These are phyloP conservation scores for Lampris megalopsis DNA, from an alignment of 2,113 vertebrate species.

Conservation along the genomic window DNA sequence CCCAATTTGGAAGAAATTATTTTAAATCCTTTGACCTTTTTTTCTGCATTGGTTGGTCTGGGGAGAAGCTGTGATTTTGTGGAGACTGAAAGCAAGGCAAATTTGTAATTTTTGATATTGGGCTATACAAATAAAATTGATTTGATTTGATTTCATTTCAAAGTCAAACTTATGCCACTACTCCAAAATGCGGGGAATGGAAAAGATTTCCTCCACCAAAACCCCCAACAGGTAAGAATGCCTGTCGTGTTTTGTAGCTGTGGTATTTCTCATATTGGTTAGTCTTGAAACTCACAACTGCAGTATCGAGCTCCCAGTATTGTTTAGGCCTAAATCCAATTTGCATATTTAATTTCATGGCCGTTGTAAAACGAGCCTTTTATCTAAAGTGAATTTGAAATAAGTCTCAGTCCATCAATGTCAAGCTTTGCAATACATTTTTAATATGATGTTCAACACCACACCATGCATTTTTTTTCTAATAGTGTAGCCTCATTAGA, in stretches of 20 bases:
- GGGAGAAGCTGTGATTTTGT: constrained; percentile 14
- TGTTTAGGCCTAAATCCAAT: constrained; percentile 26
- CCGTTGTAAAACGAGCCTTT: constrained; percentile 36
- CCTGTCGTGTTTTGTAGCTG: constrained; percentile 22
- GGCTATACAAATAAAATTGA: too few relatives aligned
- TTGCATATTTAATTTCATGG: constrained; percentile 60
- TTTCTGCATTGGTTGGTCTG: constrained; percentile 6
- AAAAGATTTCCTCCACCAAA: constrained; percentile 6
- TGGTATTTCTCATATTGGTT: background rate
- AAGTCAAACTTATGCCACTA: background rate
- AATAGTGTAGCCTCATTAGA: constrained; percentile 38
- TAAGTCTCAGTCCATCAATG: constrained; percentile 28
- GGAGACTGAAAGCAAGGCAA: constrained; percentile 9
- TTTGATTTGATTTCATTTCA: too few relatives aligned
- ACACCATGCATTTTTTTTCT: constrained; percentile 48
- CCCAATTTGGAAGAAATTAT: background rate
- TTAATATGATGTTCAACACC: constrained; percentile 44
- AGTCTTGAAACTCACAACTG: constrained; percentile 3
- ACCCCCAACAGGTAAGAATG: constrained; percentile 26
- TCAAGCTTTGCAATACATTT: constrained; percentile 14
- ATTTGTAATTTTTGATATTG: too few relatives aligned
- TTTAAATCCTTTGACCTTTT: background rate
- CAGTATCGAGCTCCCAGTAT: constrained; percentile 30
- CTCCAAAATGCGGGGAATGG: background rate
- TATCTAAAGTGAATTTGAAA: constrained; percentile 32